Evolutionary conservation across 2,888 invertebrate genomes (phyloP).

Genomic region (Lagria hirta): DNA sequence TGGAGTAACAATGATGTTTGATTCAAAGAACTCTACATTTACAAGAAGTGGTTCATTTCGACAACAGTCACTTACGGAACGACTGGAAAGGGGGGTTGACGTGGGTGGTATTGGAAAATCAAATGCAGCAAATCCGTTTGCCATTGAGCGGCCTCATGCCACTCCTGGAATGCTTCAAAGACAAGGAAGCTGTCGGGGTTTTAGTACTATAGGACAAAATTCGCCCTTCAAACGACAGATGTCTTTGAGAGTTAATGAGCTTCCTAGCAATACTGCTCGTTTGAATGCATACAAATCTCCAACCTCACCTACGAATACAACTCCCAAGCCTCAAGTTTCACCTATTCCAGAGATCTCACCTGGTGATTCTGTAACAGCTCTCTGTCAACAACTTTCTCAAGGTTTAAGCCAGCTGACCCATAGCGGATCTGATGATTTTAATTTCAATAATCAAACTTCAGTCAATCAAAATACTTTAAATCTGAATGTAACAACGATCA

Average conservation of each 20-base stretch:
- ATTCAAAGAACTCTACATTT: constrained; percentile 86
- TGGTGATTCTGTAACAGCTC: constrained; percentile 67
- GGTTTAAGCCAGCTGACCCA: constrained; percentile 65
- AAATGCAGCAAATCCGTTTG: constrained; percentile 83
- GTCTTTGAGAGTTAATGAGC: constrained; percentile 90
- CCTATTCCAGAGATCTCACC: constrained; percentile 78
- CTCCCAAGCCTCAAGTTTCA: constrained; percentile 60
- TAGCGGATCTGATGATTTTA: constrained; percentile 61
- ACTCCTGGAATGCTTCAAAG: constrained; percentile 92
- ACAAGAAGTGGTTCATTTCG: constrained; percentile 89
- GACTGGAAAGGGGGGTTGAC: constrained; percentile 50
- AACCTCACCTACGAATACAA: constrained; percentile 38
- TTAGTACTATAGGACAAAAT: constrained; percentile 74
- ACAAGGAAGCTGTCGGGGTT: constrained; percentile 93
- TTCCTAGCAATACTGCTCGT: constrained; percentile 93
- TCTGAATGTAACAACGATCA: constrained; percentile 48
- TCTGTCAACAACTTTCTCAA: constrained; percentile 75
- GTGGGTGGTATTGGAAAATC: constrained; percentile 51
- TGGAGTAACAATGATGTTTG: constrained; percentile 90
- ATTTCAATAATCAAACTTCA: constrained; percentile 60
- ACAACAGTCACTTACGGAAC: constrained; percentile 78
- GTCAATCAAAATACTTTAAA: constrained; percentile 59
- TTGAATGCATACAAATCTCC: constrained; percentile 55
- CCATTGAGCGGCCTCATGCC: constrained; percentile 94
- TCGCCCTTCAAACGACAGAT: constrained; percentile 96